Evolutionary conservation across 2,797 vertebrate species (phyloP).

Genomic region (Zalophus californianus): DNA sequence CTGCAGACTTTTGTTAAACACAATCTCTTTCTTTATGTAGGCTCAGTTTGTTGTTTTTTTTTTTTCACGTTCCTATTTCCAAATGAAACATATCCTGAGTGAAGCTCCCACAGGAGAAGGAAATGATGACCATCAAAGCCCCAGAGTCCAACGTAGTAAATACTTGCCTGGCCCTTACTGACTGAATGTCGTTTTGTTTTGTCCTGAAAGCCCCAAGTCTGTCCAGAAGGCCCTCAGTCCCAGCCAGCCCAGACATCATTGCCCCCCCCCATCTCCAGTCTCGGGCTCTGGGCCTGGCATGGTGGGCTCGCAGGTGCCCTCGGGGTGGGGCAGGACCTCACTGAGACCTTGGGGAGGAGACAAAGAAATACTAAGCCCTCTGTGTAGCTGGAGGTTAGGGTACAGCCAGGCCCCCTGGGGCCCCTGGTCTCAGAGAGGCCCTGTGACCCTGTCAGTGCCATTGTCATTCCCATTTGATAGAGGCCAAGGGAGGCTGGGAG

Average conservation of each 20-base stretch:
- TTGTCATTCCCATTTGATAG: neutral
- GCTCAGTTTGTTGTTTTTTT: neutral
- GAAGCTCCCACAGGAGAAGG: neutral
- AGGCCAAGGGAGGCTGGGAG: neutral
- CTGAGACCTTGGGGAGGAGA: neutral
- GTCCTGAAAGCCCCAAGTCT: neutral
- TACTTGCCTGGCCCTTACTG: neutral
- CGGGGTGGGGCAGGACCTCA: neutral
- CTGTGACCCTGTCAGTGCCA: neutral
- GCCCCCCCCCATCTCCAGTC: too few relatives aligned
- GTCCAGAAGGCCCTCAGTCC: neutral
- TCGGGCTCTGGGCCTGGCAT: neutral
- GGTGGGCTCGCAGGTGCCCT: neutral
- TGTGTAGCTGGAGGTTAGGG: neutral
- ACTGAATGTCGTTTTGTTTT: accelerated
- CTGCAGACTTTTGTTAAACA: neutral
- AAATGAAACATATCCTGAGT: constrained; percentile 24
- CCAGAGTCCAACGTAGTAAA: neutral
- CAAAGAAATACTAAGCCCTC: neutral
- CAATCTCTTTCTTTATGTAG: neutral
- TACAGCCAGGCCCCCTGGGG: neutral
- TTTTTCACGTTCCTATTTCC: neutral
- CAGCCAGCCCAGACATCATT: neutral
- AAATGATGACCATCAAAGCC: neutral
- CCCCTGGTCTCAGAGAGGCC: neutral